Evolutionary conservation across 2,888 invertebrate genomes (phyloP).

Genomic region (Apocheima hispidaria): DNA sequence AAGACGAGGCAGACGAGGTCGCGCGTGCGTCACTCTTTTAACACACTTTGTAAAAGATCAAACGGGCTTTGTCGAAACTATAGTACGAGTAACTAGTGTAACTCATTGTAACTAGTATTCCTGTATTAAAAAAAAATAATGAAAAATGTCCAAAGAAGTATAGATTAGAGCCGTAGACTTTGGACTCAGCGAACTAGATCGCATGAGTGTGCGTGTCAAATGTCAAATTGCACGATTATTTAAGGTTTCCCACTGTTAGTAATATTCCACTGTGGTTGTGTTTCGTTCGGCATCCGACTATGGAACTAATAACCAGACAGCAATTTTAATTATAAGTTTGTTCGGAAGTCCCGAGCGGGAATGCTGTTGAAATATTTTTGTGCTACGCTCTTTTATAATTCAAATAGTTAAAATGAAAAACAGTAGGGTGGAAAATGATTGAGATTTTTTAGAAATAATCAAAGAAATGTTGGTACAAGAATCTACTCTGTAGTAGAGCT

Average conservation of each 20-base stretch:
- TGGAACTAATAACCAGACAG: constrained; percentile 54
- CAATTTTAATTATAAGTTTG: constrained; percentile 71
- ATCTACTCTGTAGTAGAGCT: background rate
- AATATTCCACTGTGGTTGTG: constrained; percentile 24
- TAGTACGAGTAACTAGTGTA: too few species aligned
- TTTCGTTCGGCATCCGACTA: constrained; percentile 60
- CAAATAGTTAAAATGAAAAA: constrained; percentile 15
- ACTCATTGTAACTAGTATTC: too few species aligned
- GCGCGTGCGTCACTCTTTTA: too few species aligned
- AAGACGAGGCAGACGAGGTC: too few species aligned
- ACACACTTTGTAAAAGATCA: too few species aligned
- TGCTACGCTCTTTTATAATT: constrained; percentile 22
- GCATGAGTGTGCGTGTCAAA: too few species aligned
- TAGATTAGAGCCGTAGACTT: too few species aligned
- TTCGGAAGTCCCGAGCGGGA: constrained; percentile 43
- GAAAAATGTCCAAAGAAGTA: too few species aligned
- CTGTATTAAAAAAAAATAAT: too few species aligned
- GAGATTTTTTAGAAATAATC: constrained; percentile 1
- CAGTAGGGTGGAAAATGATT: background rate
- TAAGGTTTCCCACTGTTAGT: constrained; percentile 14
- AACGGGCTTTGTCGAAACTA: too few species aligned
- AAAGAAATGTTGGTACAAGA: background rate
- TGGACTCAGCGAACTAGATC: too few species aligned
- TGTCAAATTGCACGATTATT: too few species aligned
- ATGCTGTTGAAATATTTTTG: constrained; percentile 27